Evolutionary conservation across 2,888 invertebrate genomes (phyloP).

Genomic region (Athripsodes cinereus): DNA sequence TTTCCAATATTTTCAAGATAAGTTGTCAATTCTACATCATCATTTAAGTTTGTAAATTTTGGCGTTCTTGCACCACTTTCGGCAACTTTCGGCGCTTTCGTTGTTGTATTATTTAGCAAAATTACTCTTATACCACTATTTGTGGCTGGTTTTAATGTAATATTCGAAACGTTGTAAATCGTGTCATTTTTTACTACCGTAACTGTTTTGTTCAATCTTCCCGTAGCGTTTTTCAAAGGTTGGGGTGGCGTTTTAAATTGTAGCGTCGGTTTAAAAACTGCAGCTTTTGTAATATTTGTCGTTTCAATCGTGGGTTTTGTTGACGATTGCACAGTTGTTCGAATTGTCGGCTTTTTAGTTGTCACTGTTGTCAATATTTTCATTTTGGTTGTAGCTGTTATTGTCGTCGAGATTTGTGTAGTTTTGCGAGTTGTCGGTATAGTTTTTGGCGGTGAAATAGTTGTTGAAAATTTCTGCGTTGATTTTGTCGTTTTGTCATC

Average conservation of each 20-base stretch:
- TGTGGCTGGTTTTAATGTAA: not conserved
- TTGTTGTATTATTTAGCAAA: not conserved
- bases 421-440: too few relatives aligned
- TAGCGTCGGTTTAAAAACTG: not conserved
- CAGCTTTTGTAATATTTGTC: not conserved
- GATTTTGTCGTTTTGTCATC: not conserved
- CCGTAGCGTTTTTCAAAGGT: constrained; percentile 15
- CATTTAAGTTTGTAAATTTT: not conserved
- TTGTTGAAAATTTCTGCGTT: constrained; percentile 11
- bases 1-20: too few relatives aligned
- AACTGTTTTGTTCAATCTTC: constrained; percentile 13
- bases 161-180: not conserved
- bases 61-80: not conserved
- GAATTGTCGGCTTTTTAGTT: constrained; percentile 17
- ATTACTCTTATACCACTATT: not conserved
- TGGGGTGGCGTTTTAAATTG: not conserved
- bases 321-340: constrained; percentile 6
- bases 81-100: not conserved
- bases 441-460: constrained; percentile 26
- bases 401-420: constrained; percentile 24
- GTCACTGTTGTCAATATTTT: constrained; percentile 19
- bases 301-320: constrained; percentile 7
- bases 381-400: constrained; percentile 20
- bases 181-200: not conserved
- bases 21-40: too few relatives aligned